Conservation (phyloP, 2,113 vertebrate genomes). For the Thinocorus orbignyianus region DNA sequence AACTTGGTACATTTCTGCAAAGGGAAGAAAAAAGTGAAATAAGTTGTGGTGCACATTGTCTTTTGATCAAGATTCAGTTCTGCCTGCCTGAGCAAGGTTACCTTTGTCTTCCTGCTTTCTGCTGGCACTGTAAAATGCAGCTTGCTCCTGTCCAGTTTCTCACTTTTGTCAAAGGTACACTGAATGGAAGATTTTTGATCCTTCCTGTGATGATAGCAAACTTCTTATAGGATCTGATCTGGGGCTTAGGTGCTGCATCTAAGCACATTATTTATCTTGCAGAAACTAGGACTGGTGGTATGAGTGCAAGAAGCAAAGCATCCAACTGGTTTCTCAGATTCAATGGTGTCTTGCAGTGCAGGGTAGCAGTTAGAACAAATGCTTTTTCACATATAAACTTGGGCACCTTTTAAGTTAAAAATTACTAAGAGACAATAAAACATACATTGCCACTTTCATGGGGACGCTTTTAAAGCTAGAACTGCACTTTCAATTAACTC, state of each 20-base stretch:
- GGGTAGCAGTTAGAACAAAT: constrained; percentile 3
- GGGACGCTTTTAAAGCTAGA: constrained; percentile 26
- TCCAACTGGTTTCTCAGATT: background rate
- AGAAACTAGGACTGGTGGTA: background rate
- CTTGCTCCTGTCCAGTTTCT: background rate
- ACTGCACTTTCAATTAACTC: constrained; percentile 54
- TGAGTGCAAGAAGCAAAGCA: background rate
- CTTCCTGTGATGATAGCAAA: background rate
- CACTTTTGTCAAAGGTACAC: background rate
- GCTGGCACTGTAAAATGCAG: background rate
- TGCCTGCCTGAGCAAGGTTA: background rate
- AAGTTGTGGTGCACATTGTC: rapidly evolving
- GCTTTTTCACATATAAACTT: constrained; percentile 1
- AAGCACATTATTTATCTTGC: background rate
- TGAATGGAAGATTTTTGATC: background rate
- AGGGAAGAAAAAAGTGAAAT: background rate
- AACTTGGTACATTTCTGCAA: background rate
- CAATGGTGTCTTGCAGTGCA: background rate
- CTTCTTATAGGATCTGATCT: background rate
- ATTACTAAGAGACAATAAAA: constrained; percentile 51
- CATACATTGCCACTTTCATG: constrained; percentile 3
- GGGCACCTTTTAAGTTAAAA: constrained; percentile 34
- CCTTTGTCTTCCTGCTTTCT: background rate
- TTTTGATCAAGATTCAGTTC: background rate
- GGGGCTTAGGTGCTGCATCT: background rate